Percentiles rank a stretch among this genome's conserved stretches.
phyloP scores from a whole-genome alignment of 2,113 vertebrate species.

The pig (Sus scrofa) region T2T-Sscrofa CM000822.6:74310501-74311000 shows the following conservation, averaged over 20 bases:
- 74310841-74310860: too few relatives aligned
- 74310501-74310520: not conserved
- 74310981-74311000: not conserved
- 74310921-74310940: not conserved
- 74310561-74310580: not conserved
- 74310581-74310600: not conserved
- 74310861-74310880: too few relatives aligned
- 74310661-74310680: not conserved
- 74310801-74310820: too few relatives aligned
- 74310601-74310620: not conserved
- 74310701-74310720: not conserved
- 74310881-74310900: too few relatives aligned
- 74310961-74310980: not conserved
- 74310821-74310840: too few relatives aligned
- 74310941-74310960: not conserved
- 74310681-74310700: not conserved
- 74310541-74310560: too few relatives aligned
- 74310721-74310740: not conserved
- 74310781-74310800: too few relatives aligned
- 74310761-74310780: too few relatives aligned
- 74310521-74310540: not conserved
- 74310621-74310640: not conserved
- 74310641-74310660: not conserved
- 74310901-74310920: not conserved
- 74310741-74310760: not conserved